These are phyloP conservation scores for Epizoanthus illoricatus DNA, from an alignment of 92 coral and sea anemone genomes.

Conservation along the genomic window DNA sequence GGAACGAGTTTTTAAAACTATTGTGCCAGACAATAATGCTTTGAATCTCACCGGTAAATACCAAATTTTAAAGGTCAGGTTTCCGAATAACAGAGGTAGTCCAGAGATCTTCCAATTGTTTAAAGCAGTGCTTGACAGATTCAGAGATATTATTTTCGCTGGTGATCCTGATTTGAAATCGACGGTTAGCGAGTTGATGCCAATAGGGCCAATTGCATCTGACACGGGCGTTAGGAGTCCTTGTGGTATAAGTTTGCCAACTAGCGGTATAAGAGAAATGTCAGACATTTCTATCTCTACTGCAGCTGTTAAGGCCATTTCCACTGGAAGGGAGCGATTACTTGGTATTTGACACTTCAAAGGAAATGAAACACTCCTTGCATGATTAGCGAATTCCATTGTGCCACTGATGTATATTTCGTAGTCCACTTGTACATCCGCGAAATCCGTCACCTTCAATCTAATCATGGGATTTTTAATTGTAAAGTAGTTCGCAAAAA, in stretches of 20 bases:
- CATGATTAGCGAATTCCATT: constrained; percentile 28
- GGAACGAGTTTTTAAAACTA: constrained; percentile 21
- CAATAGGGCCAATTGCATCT: constrained; percentile 50
- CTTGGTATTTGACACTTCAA: constrained; percentile 53
- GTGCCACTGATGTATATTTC: constrained; percentile 38
- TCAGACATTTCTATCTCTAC: constrained; percentile 51
- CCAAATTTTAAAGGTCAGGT: constrained; percentile 49
- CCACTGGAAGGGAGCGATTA: neutral
- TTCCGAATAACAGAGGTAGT: constrained; percentile 43
- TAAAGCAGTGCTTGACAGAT: constrained; percentile 45
- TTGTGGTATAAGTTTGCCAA: constrained; percentile 49
- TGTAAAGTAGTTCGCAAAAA: constrained; percentile 45
- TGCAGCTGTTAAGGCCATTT: constrained; percentile 31
- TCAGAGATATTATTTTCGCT: constrained; percentile 19
- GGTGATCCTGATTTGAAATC: constrained; percentile 29
- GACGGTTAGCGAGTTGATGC: constrained; percentile 37
- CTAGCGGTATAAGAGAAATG: constrained; percentile 47
- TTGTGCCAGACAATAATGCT: constrained; percentile 37
- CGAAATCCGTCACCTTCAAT: constrained; percentile 38
- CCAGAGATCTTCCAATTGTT: constrained; percentile 42
- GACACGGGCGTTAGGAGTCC: constrained; percentile 48
- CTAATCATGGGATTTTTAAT: constrained; percentile 40
- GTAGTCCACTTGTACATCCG: constrained; percentile 44
- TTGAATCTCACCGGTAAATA: constrained; percentile 23
- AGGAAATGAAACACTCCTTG: constrained; percentile 37